Evolutionary conservation across 2,888 invertebrate species (phyloP).

Genomic region (Hoplodrina ambigua): DNA sequence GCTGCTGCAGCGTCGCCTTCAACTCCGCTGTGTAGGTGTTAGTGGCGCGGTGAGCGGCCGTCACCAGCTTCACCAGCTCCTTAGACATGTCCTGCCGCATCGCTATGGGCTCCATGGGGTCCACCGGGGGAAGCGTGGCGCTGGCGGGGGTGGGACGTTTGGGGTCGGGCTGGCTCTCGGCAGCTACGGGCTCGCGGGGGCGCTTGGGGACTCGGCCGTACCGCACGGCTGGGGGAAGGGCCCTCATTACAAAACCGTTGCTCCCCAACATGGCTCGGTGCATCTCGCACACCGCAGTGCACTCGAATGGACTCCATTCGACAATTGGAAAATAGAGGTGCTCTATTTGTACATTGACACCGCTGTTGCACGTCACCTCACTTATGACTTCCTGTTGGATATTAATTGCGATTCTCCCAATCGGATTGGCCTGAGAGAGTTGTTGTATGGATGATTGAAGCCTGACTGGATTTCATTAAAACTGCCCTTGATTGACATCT

Average conservation of each 20-base stretch:
- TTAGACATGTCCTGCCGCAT: slow-evolving; percentile 69
- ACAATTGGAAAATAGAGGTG: slow-evolving; percentile 82
- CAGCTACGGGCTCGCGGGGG: slow-evolving; percentile 92
- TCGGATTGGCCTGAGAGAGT: slow-evolving; percentile 26
- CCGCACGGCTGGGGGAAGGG: slow-evolving; percentile 93
- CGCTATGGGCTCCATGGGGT: slow-evolving; percentile 64
- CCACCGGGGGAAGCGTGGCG: slow-evolving; percentile 51
- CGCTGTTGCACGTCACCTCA: slow-evolving; percentile 56
- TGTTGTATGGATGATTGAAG: neutral
- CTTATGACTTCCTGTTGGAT: slow-evolving; percentile 57
- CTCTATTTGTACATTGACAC: slow-evolving; percentile 61
- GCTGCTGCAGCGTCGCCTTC: slow-evolving; percentile 83
- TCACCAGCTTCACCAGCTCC: slow-evolving; percentile 86
- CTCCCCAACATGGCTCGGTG: slow-evolving; percentile 60
- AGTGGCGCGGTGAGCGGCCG: slow-evolving; percentile 95
- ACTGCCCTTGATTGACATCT: no score
- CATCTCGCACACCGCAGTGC: slow-evolving; percentile 65
- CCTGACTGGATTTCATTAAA: neutral
- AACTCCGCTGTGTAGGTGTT: slow-evolving; percentile 96
- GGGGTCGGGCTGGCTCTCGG: slow-evolving; percentile 72
- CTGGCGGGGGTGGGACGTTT: slow-evolving; percentile 55
- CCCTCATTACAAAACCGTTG: slow-evolving; percentile 37
- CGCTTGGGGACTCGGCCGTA: slow-evolving; percentile 99
- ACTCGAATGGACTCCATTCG: slow-evolving; percentile 66
- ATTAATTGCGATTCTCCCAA: slow-evolving; percentile 39